A percentile compares a stretch with the other conserved stretches of the same genome.
phyloP scores from a whole-genome alignment of 2,797 vertebrate genomes.

The Pipistrellus nathusii region DNA sequence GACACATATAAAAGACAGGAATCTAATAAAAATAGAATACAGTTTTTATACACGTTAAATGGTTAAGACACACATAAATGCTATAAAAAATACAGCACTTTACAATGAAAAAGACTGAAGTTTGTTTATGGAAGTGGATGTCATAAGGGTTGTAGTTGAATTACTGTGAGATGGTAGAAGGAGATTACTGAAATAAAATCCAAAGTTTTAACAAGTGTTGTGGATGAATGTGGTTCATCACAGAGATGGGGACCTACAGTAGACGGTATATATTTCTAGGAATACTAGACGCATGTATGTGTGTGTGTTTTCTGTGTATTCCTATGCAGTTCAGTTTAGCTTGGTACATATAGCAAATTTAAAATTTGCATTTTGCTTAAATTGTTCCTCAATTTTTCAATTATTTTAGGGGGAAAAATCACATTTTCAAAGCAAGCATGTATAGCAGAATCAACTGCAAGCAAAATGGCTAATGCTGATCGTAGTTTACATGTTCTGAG shows the following conservation, averaged over 20 bases:
- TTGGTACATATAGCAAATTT: not conserved
- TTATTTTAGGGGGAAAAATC: not conserved
- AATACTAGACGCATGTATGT: not conserved
- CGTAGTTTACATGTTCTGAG: not conserved
- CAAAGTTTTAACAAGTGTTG: not conserved
- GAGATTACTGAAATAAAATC: not conserved
- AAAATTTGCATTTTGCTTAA: not conserved
- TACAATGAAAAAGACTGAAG: not conserved
- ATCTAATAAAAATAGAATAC: not conserved
- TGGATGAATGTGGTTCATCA: not conserved
- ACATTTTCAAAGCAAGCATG: not conserved
- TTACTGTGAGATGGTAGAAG: not conserved
- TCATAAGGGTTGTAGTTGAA: not conserved
- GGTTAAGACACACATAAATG: not conserved
- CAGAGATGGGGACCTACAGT: not conserved
- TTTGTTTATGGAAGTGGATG: not conserved
- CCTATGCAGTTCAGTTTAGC: not conserved
- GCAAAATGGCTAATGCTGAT: not conserved
- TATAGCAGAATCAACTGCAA: not conserved
- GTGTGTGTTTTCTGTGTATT: not conserved
- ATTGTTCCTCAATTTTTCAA: not conserved
- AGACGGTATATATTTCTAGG: not conserved
- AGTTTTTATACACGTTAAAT: not conserved
- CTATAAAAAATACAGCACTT: not conserved
- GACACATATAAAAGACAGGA: not conserved